phyloP scores from a whole-genome alignment of 2,888 invertebrate species.

The Oligia strigilis region DNA sequence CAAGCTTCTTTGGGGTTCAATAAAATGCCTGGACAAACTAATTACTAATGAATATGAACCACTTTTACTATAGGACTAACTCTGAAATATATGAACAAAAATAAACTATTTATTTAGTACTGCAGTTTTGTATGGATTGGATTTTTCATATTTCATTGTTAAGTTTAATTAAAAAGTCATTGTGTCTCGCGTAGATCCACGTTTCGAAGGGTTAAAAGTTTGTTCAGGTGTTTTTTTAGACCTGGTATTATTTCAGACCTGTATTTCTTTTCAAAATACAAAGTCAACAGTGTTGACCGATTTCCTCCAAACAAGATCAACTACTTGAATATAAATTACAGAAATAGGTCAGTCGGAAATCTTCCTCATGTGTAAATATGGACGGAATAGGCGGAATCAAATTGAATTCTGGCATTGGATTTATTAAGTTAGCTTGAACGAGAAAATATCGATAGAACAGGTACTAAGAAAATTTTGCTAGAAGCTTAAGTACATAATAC shows the following conservation, averaged over 20 bases:
- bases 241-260: not conserved
- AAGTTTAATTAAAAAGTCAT: no score
- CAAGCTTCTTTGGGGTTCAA: no score
- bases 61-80: not conserved
- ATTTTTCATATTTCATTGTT: not conserved
- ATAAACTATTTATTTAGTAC: not conserved
- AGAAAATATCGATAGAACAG: not conserved
- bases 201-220: not conserved
- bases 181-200: no score
- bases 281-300: not conserved
- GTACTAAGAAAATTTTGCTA: not conserved
- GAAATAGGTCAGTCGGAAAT: constrained; percentile 22
- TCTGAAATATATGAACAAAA: not conserved
- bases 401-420: constrained; percentile 38
- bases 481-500: not conserved
- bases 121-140: not conserved
- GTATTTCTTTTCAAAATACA: not conserved
- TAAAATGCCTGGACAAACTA: not conserved
- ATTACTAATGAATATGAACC: not conserved
- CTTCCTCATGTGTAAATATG: constrained; percentile 7
- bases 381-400: constrained; percentile 7
- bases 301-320: not conserved
- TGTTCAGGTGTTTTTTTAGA: not conserved
- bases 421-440: constrained; percentile 5
- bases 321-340: constrained; percentile 31